Evolutionary conservation across 2,888 invertebrate genomes (phyloP).

Genomic region (Phyllotreta striolata): DNA sequence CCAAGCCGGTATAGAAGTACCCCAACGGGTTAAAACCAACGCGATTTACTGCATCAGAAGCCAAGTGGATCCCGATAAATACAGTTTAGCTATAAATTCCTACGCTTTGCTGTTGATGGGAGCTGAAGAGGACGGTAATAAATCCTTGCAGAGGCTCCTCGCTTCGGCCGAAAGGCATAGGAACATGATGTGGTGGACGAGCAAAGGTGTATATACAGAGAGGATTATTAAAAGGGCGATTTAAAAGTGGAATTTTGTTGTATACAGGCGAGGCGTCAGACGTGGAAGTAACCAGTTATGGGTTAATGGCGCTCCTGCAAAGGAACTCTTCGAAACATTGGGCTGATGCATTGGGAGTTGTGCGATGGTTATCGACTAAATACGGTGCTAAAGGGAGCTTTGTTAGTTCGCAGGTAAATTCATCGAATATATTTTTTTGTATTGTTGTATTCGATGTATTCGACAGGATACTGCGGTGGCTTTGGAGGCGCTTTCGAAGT

Average conservation of each 20-base stretch:
- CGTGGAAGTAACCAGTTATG: constrained; percentile 75
- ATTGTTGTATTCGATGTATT: constrained; percentile 8
- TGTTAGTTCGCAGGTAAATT: constrained; percentile 72
- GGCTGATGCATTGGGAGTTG: constrained; percentile 67
- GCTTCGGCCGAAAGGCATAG: constrained; percentile 59
- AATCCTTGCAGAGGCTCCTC: constrained; percentile 60
- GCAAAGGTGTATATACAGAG: constrained; percentile 56
- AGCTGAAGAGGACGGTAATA: constrained; percentile 60
- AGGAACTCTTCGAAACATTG: constrained; percentile 64
- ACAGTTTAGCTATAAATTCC: constrained; percentile 64
- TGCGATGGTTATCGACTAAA: constrained; percentile 77
- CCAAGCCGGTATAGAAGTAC: constrained; percentile 65
- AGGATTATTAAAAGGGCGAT: not conserved
- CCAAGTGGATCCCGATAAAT: constrained; percentile 61
- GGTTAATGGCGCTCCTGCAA: constrained; percentile 66
- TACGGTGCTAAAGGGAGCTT: constrained; percentile 76
- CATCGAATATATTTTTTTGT: not conserved
- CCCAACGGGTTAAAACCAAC: constrained; percentile 64
- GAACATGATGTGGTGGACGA: constrained; percentile 66
- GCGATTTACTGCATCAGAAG: constrained; percentile 67
- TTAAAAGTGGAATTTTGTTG: constrained; percentile 35
- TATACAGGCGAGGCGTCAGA: constrained; percentile 61
- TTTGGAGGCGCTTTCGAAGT: constrained; percentile 68
- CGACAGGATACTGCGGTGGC: constrained; percentile 68
- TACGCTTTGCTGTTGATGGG: constrained; percentile 64